Conservation (phyloP, 53 echinoderm and acorn worm species). For the Astropecten irregularis region DNA sequence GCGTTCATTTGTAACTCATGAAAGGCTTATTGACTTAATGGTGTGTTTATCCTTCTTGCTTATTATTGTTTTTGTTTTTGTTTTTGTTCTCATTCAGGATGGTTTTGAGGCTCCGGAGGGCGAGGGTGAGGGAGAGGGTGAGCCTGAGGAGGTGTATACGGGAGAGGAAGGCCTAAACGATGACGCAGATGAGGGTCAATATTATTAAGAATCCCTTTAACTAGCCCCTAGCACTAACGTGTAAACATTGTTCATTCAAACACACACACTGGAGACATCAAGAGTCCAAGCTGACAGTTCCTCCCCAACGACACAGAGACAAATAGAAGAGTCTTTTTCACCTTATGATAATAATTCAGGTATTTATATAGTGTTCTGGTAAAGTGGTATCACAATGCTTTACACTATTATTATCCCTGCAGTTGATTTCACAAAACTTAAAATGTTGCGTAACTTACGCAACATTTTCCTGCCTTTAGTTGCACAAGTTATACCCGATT, state of each 20-base stretch:
- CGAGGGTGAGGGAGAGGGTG: slow-evolving; percentile 51
- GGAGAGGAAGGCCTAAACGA: slow-evolving; percentile 13
- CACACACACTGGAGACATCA: neutral
- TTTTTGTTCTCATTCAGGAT: slow-evolving; percentile 73
- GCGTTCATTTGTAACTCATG: no score
- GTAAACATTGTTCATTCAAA: neutral
- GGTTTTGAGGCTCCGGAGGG: slow-evolving; percentile 85
- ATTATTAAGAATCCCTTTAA: slow-evolving; percentile 9
- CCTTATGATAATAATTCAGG: no score
- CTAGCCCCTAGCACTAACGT: neutral
- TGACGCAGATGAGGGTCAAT: slow-evolving; percentile 39
- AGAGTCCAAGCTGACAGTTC: neutral
- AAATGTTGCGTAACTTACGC: neutral
- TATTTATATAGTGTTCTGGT: no score
- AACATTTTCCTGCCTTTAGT: no score
- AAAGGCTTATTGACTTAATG: no score
- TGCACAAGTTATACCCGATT: no score
- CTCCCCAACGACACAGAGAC: neutral
- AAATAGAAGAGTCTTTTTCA: neutral
- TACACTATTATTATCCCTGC: no score
- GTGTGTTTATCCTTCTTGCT: no score
- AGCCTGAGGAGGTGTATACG: slow-evolving; percentile 13
- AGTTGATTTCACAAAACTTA: neutral
- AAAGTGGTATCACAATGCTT: no score
- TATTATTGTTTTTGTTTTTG: neutral